Base-by-base conservation (phyloP, 2,797 vertebrate species). In the Cryptoprocta ferox region DNA sequence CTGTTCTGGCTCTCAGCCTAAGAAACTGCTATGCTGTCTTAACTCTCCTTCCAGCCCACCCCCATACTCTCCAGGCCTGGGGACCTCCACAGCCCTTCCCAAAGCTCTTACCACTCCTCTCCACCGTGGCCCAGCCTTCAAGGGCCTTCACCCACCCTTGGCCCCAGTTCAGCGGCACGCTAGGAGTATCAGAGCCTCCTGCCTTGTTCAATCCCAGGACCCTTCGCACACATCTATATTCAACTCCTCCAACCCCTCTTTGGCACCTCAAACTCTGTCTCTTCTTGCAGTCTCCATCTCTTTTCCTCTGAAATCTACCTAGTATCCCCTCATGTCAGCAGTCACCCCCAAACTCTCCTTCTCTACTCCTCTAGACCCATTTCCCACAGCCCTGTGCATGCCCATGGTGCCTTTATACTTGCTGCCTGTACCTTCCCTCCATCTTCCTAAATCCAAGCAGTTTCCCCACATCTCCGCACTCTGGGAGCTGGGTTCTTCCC, bases 31-130 rank as follows among this genome's bases (percentile, higher is more conserved):
- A 0, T 78, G 79, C 28, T 80, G 42, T 61, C 61, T 48, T 79
- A 68, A 84, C 92, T 93, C 39, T 76, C 32, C 45, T 48, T 91
- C 61, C 66, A 91, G 92, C 88, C 28, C 39, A 79, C 91, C 94
- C 18, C 24, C 45, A 12, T 80, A 83, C 81, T 76, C 35, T 84
- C 6, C 76, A 76, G 80, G 42, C 50, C 18, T 65, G 7, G 14
- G 92, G 66, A 48, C 73, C 89, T 65, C 78, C 82, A 50, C 48
- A 89, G 24, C 63, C 71, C 76, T 79, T 12, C 81, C 81, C 16
- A 32, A 71, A 80, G 65, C 39, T 79, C 53, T 63, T n/a, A 18
- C 14, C 79, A 21, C 45, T 32, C 48, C 68, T 78, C 50, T 61
- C 53, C 50, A 26, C 18, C 78, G 32, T 5, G 35, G 16, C 35